Evolutionary conservation across 2,888 invertebrate species (phyloP).

Genomic region (Drosophila rubida): DNA sequence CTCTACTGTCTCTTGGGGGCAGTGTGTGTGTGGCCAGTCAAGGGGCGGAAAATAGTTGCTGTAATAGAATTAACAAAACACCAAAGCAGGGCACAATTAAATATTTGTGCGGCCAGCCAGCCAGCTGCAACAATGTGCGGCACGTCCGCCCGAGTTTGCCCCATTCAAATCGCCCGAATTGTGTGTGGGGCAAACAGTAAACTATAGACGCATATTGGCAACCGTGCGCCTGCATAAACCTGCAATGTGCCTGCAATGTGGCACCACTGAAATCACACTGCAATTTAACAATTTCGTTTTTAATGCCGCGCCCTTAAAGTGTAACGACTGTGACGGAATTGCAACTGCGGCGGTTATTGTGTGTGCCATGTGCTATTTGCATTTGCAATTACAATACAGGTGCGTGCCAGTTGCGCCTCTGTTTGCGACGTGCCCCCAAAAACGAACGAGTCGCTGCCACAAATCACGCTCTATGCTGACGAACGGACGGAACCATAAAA

Average conservation of each 20-base stretch:
- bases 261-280: conserved; percentile 25
- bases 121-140: conserved; percentile 35
- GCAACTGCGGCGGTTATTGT: conserved; percentile 39
- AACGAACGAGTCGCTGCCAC: conserved; percentile 33
- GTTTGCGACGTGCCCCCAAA: background rate
- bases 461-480: conserved; percentile 22
- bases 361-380: conserved; percentile 24
- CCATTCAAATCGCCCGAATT: conserved; percentile 31
- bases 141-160: conserved; percentile 11
- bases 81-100: conserved; percentile 62
- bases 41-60: conserved; percentile 47
- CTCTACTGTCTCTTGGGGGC: no score
- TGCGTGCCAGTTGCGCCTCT: conserved; percentile 9
- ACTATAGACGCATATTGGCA: conserved; percentile 7
- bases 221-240: background rate
- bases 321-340: conserved; percentile 40
- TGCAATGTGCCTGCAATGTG: conserved; percentile 6
- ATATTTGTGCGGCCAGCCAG: conserved; percentile 55
- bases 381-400: conserved; percentile 25
- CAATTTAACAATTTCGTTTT: conserved; percentile 21
- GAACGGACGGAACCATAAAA: conserved; percentile 19
- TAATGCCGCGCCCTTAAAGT: conserved; percentile 19
- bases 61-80: conserved; percentile 72
- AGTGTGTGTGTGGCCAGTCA: conserved; percentile 28
- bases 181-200: background rate